A percentile compares a stretch with the other conserved stretches of the same genome.
phyloP scores from a whole-genome alignment of 2,888 invertebrate genomes.

The Fragum sueziense region DNA sequence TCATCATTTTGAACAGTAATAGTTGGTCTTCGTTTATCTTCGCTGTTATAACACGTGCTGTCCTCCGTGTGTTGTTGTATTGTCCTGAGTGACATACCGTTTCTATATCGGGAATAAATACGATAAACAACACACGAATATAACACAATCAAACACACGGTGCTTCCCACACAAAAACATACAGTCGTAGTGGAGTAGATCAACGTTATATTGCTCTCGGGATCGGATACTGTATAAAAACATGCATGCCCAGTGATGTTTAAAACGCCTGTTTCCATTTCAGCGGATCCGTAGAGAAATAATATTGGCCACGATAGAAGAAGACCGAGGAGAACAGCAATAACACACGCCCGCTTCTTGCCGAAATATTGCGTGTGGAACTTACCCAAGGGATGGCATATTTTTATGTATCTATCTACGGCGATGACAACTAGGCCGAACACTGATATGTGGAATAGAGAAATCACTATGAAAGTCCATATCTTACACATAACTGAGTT shows the following conservation, averaged over 20 bases:
- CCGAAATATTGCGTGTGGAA: slow-evolving; percentile 65
- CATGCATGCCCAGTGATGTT: slow-evolving; percentile 69
- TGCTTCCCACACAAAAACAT: slow-evolving; percentile 44
- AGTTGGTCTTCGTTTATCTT: neutral
- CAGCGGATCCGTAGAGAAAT: slow-evolving; percentile 68
- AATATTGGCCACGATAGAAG: slow-evolving; percentile 67
- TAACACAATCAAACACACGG: slow-evolving; percentile 39
- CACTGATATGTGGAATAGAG: slow-evolving; percentile 64
- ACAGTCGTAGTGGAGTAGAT: slow-evolving; percentile 60
- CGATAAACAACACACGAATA: slow-evolving; percentile 53
- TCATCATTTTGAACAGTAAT: neutral
- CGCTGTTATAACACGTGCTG: slow-evolving; percentile 13
- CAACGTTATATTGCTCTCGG: slow-evolving; percentile 60
- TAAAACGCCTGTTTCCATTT: slow-evolving; percentile 53
- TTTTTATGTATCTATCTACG: slow-evolving; percentile 72
- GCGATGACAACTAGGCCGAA: slow-evolving; percentile 68
- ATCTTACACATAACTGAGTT: slow-evolving; percentile 61
- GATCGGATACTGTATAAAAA: slow-evolving; percentile 61
- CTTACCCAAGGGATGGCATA: slow-evolving; percentile 69
- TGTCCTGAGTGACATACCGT: neutral
- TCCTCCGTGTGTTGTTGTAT: slow-evolving; percentile 5
- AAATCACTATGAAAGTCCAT: slow-evolving; percentile 60
- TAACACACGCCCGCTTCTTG: slow-evolving; percentile 57
- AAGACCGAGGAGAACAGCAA: slow-evolving; percentile 45
- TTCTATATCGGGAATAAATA: slow-evolving; percentile 44